These are phyloP conservation scores for Trialeurodes vaporariorum DNA, from an alignment of 1,140 invertebrate species.

Conservation along the genomic window DNA sequence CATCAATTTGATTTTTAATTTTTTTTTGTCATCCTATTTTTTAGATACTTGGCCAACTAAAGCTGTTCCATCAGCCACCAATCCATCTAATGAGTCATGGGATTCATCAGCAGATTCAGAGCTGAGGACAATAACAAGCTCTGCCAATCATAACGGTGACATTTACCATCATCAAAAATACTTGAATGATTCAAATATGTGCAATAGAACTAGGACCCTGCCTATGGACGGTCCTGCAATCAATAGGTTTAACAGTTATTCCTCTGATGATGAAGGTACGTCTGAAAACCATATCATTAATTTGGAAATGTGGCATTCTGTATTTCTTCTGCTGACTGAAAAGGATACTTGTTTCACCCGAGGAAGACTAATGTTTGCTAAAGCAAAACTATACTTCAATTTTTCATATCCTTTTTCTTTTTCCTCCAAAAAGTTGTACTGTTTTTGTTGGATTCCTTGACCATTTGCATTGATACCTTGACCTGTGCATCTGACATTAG, in stretches of 20 bases:
- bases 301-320: conserved; percentile 11
- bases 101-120: not conserved
- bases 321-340: too few species aligned
- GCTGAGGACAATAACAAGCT: not conserved
- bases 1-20: too few species aligned
- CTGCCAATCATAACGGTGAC: not conserved
- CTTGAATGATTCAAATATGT: not conserved
- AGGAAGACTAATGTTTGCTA: too few species aligned
- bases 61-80: not conserved
- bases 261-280: conserved; percentile 77
- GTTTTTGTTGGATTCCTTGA: too few species aligned
- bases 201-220: conserved; percentile 20
- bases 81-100: not conserved
- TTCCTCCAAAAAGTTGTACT: too few species aligned
- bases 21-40: not conserved
- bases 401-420: too few species aligned
- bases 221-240: conserved; percentile 37
- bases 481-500: too few species aligned
- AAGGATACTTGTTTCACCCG: too few species aligned
- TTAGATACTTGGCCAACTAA: not conserved
- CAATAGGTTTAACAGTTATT: conserved; percentile 63
- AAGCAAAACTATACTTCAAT: too few species aligned
- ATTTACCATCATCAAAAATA: not conserved
- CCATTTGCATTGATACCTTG: too few species aligned
- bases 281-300: conserved; percentile 10